phyloP scores from a whole-genome alignment of 1,140 invertebrate species.

The Pogonus chalceus region DNA sequence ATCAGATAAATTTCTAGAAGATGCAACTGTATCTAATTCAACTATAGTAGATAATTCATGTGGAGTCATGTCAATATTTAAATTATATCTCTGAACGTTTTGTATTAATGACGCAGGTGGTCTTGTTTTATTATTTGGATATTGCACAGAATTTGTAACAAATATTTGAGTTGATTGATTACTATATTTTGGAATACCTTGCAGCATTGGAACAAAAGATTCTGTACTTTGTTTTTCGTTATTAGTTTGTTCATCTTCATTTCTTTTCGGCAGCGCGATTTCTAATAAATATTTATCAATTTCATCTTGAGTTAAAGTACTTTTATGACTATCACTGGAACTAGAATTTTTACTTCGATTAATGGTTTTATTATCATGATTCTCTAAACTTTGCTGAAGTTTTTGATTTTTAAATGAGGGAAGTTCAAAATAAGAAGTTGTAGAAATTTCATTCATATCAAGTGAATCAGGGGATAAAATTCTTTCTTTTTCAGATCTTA shows the following conservation, averaged over 20 bases:
- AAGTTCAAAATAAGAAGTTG: slow-evolving; percentile 23
- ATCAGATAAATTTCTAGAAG: slow-evolving; percentile 21
- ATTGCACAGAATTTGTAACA: slow-evolving; percentile 12
- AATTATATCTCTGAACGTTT: slow-evolving; percentile 23
- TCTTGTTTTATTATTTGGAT: slow-evolving; percentile 18
- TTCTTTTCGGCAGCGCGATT: not conserved
- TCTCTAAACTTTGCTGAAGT: not conserved
- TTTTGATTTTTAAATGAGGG: slow-evolving; percentile 12
- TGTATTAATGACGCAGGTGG: slow-evolving; percentile 27
- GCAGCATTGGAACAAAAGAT: not conserved
- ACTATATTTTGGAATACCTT: slow-evolving; percentile 10
- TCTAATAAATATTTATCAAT: not conserved
- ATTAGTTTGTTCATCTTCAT: not conserved
- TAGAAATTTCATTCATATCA: slow-evolving; percentile 15
- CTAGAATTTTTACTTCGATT: too few species aligned
- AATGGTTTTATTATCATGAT: too few species aligned
- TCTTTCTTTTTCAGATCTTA: slow-evolving; percentile 41
- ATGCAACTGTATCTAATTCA: slow-evolving; percentile 50
- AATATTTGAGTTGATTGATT: not conserved
- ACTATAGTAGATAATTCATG: slow-evolving; percentile 57
- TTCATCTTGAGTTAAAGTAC: not conserved
- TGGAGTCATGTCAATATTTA: slow-evolving; percentile 34
- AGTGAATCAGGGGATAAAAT: slow-evolving; percentile 19
- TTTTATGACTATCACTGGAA: not conserved
- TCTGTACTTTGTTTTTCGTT: not conserved